Evolutionary conservation across 1,140 invertebrate species (phyloP).

Genomic region (Nilaparvata lugens): DNA sequence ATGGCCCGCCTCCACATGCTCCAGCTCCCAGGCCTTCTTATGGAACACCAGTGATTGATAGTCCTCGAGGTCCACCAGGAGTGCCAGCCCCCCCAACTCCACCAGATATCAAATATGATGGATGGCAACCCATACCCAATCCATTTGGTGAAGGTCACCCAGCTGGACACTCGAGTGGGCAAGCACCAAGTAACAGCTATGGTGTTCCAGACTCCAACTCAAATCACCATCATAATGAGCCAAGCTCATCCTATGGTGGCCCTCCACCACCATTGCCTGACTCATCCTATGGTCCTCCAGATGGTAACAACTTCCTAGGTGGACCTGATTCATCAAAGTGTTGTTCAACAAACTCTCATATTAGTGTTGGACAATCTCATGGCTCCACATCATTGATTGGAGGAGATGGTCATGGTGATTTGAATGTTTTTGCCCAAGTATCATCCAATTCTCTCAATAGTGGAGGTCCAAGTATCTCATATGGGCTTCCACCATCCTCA

Average conservation of each 20-base stretch:
- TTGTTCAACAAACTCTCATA: no score
- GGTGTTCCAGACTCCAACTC: constrained; percentile 19
- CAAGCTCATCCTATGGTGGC: constrained; percentile 14
- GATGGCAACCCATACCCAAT: constrained; percentile 73
- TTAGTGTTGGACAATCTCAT: no score
- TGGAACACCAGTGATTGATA: constrained; percentile 36
- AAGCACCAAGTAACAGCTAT: constrained; percentile 29
- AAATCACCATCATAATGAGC: constrained; percentile 14
- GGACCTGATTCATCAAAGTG: no score
- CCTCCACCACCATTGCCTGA: constrained; percentile 31
- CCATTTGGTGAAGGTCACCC: constrained; percentile 30
- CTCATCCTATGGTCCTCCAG: constrained; percentile 32
- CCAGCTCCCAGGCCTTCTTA: constrained; percentile 36
- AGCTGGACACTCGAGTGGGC: constrained; percentile 19
- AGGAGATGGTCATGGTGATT: background rate
- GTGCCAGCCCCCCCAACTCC: constrained; percentile 61
- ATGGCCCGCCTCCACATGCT: constrained; percentile 34
- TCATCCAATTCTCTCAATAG: background rate
- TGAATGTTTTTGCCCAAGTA: background rate
- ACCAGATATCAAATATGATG: constrained; percentile 67
- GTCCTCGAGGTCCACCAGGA: constrained; percentile 41
- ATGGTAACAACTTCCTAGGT: background rate
- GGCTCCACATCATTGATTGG: no score
- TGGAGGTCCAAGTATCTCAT: constrained; percentile 13
- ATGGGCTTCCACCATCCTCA: constrained; percentile 13